These are phyloP conservation scores for Syngnathus typhle DNA, from an alignment of 2,113 vertebrate genomes.

Conservation along the genomic window DNA sequence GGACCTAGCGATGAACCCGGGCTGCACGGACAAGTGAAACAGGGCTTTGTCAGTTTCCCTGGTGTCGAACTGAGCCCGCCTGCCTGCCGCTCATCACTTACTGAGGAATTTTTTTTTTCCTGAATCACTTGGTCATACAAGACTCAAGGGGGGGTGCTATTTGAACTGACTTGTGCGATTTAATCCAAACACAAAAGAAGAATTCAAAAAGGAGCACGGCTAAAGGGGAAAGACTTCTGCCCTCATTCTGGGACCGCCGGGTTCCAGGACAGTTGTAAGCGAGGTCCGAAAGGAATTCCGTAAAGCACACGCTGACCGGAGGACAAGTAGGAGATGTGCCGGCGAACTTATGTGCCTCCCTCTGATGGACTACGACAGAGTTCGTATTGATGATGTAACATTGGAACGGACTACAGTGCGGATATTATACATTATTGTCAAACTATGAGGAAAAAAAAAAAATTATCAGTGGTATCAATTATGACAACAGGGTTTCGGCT, in stretches of 20 bases:
- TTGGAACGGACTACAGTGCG: constrained; percentile 53
- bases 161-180: constrained; percentile 45
- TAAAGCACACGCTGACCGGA: constrained; percentile 20
- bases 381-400: constrained; percentile 54
- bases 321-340: constrained; percentile 27
- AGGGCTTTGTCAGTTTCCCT: constrained; percentile 48
- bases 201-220: constrained; percentile 35
- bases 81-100: constrained; percentile 16
- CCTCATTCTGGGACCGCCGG: constrained; percentile 32
- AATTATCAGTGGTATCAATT: constrained; percentile 64
- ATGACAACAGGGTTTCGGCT: constrained; percentile 74
- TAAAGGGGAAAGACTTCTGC: constrained; percentile 30
- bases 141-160: not conserved
- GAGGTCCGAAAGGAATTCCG: constrained; percentile 27
- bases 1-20: constrained; percentile 55
- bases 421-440: constrained; percentile 68
- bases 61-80: constrained; percentile 33
- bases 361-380: constrained; percentile 37
- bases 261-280: constrained; percentile 51
- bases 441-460: constrained; percentile 61
- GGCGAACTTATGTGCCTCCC: constrained; percentile 52
- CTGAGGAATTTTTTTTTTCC: constrained; percentile 24
- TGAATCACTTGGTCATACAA: constrained; percentile 19
- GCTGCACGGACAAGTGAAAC: constrained; percentile 50
- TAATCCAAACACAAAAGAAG: constrained; percentile 19